Evolutionary conservation across 2,888 invertebrate genomes (phyloP).

Genomic region (Unio delphinus): DNA sequence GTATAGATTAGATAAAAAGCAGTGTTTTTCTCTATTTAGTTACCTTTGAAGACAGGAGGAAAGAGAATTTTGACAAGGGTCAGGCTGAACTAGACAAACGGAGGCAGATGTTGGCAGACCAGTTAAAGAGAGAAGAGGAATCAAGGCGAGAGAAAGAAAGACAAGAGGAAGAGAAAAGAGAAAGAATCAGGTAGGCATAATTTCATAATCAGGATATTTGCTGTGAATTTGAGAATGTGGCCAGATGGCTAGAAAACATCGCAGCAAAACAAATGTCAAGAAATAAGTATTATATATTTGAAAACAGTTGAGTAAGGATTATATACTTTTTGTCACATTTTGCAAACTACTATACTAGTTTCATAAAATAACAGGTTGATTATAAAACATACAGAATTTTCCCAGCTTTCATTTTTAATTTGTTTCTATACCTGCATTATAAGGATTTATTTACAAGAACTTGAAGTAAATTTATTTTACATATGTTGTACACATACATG

Average conservation of each 20-base stretch:
- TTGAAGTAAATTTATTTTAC: too few species aligned
- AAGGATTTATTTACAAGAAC: too few species aligned
- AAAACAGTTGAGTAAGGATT: too few species aligned
- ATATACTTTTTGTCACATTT: too few species aligned
- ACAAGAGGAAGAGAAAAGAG: slow-evolving; percentile 91
- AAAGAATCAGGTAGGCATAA: slow-evolving; percentile 74
- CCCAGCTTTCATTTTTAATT: too few species aligned
- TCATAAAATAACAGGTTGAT: too few species aligned
- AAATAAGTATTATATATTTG: too few species aligned
- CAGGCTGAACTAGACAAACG: slow-evolving; percentile 96
- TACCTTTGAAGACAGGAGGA: slow-evolving; percentile 94
- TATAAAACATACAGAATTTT: too few species aligned
- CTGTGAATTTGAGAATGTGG: background rate
- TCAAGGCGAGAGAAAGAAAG: slow-evolving; percentile 69
- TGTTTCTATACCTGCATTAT: too few species aligned
- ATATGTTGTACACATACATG: background rate
- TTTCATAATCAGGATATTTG: background rate
- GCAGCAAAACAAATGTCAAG: background rate
- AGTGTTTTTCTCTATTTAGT: slow-evolving; percentile 27
- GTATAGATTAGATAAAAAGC: background rate
- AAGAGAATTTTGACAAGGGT: slow-evolving; percentile 98
- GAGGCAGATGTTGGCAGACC: slow-evolving; percentile 88
- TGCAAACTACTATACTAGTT: too few species aligned
- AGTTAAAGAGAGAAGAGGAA: slow-evolving; percentile 82
- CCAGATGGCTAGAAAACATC: background rate